Evolutionary conservation across 2,888 invertebrate genomes (phyloP), one percentile per base, ranked within the genome.

Genomic region (Eilema sororculum): DNA sequence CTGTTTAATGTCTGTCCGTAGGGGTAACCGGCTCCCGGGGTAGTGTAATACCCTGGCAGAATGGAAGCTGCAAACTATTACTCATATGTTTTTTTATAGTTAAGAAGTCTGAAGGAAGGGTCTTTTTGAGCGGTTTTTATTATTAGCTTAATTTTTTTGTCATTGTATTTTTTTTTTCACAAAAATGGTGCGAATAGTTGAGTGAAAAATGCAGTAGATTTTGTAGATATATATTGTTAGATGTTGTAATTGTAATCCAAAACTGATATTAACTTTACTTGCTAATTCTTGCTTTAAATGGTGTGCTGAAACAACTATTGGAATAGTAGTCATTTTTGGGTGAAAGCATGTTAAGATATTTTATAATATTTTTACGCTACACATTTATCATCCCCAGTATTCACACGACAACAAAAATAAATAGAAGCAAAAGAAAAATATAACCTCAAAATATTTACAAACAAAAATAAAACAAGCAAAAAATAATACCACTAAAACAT

Each of bases 1-100:
- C 94, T 93, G 93, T 89, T 93, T 94, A 91, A 92, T 89, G 90
- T 89, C 90, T 82, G 85, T 81, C 81, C 81, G 79, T 82, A 73
- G 73, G 82, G 77, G 83, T 81, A 78, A 73, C 75, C 71, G 71
- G 77, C 67, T 66, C 61, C 65, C 69, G 65, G 52, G 63, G 30
- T 56, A 64, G 61, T 41, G 46, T 72, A 71, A 71, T 72, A 66
- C 24, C 13, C 69, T 59, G 77, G 76, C 65, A 67, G 70, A 63
- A 72, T 68, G 63, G 80, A 74, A 76, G 68, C 71, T 75, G 73
- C 69, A 71, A 81, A 81, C 83, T 82, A 82, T 77, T 82, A 52
- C 71, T 58, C 72, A 80, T 73, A 65, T 68, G 25, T 58, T 80
- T 80, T 72, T 46, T 80, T 78, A 78, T 76, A 76, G 67, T 68